Percentiles rank a stretch among this genome's conserved stretches.
These are phyloP conservation scores for Drosophila mimetica DNA, from an alignment of 2,888 invertebrate species.

Conservation along the genomic window DNA sequence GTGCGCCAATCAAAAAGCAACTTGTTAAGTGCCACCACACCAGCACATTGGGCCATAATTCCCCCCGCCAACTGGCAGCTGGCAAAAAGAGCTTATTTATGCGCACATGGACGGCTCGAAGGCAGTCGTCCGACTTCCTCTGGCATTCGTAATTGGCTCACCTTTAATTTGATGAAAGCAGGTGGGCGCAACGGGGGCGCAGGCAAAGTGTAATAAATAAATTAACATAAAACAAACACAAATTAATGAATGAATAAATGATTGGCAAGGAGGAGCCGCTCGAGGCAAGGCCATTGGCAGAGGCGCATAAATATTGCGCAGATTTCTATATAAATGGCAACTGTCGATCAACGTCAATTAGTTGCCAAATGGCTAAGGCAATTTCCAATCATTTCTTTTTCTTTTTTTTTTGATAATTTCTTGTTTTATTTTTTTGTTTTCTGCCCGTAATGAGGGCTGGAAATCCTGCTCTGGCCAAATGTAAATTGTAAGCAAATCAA, in stretches of 20 bases:
- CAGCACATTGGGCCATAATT: constrained; percentile 50
- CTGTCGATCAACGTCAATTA: constrained; percentile 79
- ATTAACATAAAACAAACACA: constrained; percentile 79
- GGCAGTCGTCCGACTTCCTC: background rate
- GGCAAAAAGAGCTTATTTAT: constrained; percentile 57
- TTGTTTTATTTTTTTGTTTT: too few relatives aligned
- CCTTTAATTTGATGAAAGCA: constrained; percentile 52
- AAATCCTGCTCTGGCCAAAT: constrained; percentile 38
- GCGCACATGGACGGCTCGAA: constrained; percentile 50
- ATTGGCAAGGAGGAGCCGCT: constrained; percentile 46
- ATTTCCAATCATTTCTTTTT: constrained; percentile 25
- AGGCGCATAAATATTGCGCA: constrained; percentile 65
- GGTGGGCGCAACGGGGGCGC: constrained; percentile 10
- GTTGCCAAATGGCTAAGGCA: constrained; percentile 52
- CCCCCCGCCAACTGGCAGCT: background rate
- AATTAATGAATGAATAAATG: constrained; percentile 80
- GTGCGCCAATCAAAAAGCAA: constrained; percentile 74
- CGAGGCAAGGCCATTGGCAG: background rate
- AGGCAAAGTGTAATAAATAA: constrained; percentile 69
- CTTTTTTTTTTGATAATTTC: constrained; percentile 4
- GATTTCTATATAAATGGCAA: constrained; percentile 64
- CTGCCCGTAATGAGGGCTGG: constrained; percentile 27
- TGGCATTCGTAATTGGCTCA: constrained; percentile 67
- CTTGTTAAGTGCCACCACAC: constrained; percentile 73
- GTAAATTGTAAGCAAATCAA: constrained; percentile 72